A percentile compares a stretch with the other conserved stretches of the same genome.
Conservation (phyloP, 2,113 vertebrate genomes). For the Sinocyclocheilus grahami region DNA sequence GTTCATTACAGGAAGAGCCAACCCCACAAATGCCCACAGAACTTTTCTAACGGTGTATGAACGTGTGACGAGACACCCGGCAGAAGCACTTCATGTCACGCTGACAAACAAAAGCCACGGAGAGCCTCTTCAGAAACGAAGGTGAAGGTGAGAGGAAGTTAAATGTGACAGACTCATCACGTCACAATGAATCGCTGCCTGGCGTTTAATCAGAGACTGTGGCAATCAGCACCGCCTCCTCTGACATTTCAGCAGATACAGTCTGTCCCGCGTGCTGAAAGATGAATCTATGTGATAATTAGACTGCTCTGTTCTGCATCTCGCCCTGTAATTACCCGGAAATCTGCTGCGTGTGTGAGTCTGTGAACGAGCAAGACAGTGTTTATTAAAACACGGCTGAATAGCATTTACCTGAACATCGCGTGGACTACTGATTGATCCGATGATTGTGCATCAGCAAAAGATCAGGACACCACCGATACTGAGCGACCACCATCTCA, state of each 20-base stretch:
- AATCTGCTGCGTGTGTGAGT: background rate
- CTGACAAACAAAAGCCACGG: background rate
- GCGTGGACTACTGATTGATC: slow-evolving; percentile 1
- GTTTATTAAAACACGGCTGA: slow-evolving; percentile 21
- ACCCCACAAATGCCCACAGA: background rate
- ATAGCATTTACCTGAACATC: background rate
- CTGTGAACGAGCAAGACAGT: background rate
- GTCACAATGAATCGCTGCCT: slow-evolving; percentile 2
- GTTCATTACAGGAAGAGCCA: background rate
- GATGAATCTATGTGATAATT: slow-evolving; percentile 47
- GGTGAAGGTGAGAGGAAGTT: slow-evolving; percentile 19
- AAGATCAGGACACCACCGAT: background rate
- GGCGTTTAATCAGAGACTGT: background rate
- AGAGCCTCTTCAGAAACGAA: slow-evolving; percentile 4
- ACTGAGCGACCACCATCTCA: background rate
- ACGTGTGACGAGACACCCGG: background rate
- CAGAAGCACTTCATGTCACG: background rate
- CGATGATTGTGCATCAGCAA: background rate
- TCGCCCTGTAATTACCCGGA: slow-evolving; percentile 22
- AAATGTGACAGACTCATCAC: background rate
- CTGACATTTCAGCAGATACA: slow-evolving; percentile 38
- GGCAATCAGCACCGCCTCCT: slow-evolving; percentile 9
- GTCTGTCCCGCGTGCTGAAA: slow-evolving; percentile 1
- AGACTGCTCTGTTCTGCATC: slow-evolving; percentile 26
- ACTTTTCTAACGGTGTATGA: background rate